A percentile compares a stretch with the other conserved stretches of the same genome.
These are phyloP conservation scores for Strix aluco DNA, from an alignment of 2,113 vertebrate genomes.

Conservation along the genomic window DNA sequence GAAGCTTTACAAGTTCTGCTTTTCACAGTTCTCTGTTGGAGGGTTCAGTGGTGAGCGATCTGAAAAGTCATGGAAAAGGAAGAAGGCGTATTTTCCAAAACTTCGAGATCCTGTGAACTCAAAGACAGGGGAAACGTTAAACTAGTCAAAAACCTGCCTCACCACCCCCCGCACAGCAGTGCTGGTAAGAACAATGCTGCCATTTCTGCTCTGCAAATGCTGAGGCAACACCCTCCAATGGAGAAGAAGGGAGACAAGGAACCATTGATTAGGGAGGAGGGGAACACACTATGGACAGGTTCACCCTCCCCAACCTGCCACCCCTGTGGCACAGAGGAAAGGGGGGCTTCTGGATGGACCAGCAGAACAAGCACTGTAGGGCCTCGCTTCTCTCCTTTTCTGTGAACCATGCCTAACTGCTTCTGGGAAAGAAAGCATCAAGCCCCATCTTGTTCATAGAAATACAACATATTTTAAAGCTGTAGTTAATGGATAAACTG, in stretches of 20 bases:
- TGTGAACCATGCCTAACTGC: neutral
- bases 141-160: neutral
- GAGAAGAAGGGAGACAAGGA: neutral
- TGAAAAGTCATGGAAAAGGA: neutral
- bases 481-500: slow-evolving; percentile 63
- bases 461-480: slow-evolving; percentile 61
- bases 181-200: neutral
- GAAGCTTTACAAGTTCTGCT: neutral
- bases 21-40: neutral
- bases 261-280: neutral
- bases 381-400: neutral
- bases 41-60: neutral
- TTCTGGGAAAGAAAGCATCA: slow-evolving; percentile 27
- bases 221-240: neutral
- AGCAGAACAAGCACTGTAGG: neutral
- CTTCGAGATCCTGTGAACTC: neutral
- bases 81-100: neutral
- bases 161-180: neutral
- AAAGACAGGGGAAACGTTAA: neutral
- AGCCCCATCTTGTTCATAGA: slow-evolving; percentile 37
- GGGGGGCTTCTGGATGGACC: neutral
- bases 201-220: neutral
- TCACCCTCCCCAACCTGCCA: neutral
- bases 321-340: neutral
- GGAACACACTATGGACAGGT: neutral